Evolutionary conservation across 2,797 vertebrate species (phyloP), one percentile per base, ranked within the genome.

Genomic region (Luscinia megarhynchos): DNA sequence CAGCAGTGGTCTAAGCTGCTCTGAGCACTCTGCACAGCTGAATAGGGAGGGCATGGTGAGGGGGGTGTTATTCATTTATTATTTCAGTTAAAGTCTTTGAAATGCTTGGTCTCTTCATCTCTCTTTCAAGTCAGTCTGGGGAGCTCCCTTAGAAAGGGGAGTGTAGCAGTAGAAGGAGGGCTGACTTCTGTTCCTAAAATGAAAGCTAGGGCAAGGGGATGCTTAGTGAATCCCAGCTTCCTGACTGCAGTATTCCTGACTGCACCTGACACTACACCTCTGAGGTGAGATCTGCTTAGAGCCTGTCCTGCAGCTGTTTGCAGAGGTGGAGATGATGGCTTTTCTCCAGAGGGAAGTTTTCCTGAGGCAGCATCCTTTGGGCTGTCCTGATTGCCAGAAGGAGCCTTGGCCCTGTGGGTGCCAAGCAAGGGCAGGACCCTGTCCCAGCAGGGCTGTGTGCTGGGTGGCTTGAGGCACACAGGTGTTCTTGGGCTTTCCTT

Each of bases 221-320:
- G 38, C 32, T 67, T 21, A 12, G 24, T 13, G 29, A 15, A 46
- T 29, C 13, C 10, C 4, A 26, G 30, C 19, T 18, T 81, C 43
- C 4, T 2, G 4, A 9, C 6, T 30, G 53, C 15, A 15, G 6
- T 24, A 2, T 34, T 73, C 7, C 53, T 54, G 34, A 34, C 34
- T 34, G 34, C 34, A 34, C 8, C 34, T 34, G 55, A 3, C 36
- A 6, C 4, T 15, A 0, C 0, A 1, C 7, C 46, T 64, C 53
- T 19, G 38, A 29, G n/a, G 13, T 15, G 38, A 48, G 41, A 3
- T 40, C 27, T 84, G 36, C 30, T 26, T 27, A 20, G 55, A 43
- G 24, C 51, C 55, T 48, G 32, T 58, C 11, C 10, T 70, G 70
- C 61, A 55, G 10, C 9, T 3, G 2, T 21, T 40, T 66, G 32